These are phyloP conservation scores for Dyspetes luteomarginatus DNA, from an alignment of 2,888 invertebrate genomes.

Conservation along the genomic window DNA sequence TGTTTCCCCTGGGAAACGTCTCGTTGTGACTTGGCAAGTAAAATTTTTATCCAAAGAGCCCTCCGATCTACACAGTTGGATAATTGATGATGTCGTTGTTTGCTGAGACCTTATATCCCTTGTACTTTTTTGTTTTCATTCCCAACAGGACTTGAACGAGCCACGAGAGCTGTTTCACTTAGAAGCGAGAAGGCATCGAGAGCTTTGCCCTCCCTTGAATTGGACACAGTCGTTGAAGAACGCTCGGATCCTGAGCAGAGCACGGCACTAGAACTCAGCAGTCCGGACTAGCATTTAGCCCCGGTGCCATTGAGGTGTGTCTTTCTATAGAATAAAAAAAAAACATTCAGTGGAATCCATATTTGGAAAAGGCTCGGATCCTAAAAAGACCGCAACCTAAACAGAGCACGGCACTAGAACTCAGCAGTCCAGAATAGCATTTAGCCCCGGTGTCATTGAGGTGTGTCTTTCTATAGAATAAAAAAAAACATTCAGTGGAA, in stretches of 20 bases:
- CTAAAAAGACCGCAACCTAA: no score
- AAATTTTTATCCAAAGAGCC: not conserved
- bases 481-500: no score
- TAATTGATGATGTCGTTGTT: not conserved
- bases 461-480: no score
- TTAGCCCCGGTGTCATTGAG: conserved; percentile 80
- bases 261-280: conserved; percentile 80
- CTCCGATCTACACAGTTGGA: not conserved
- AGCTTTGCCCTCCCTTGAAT: conserved; percentile 90
- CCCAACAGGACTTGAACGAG: conserved; percentile 81
- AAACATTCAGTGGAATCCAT: no score
- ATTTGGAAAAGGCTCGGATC: conserved; percentile 93
- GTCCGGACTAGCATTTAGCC: conserved; percentile 81
- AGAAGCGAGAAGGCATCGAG: conserved; percentile 88
- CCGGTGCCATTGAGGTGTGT: conserved; percentile 79
- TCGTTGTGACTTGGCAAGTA: not conserved
- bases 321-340: no score
- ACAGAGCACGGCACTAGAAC: conserved; percentile 84
- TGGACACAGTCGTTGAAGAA: conserved; percentile 93
- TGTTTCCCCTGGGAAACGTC: not conserved
- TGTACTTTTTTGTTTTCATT: conserved; percentile 17
- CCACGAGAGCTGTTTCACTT: conserved; percentile 86
- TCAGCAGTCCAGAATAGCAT: conserved; percentile 82
- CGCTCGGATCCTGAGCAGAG: conserved; percentile 91
- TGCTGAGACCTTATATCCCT: not conserved